Base-by-base conservation (phyloP, 2,888 invertebrate genomes). In the Xylocampa areola region DNA sequence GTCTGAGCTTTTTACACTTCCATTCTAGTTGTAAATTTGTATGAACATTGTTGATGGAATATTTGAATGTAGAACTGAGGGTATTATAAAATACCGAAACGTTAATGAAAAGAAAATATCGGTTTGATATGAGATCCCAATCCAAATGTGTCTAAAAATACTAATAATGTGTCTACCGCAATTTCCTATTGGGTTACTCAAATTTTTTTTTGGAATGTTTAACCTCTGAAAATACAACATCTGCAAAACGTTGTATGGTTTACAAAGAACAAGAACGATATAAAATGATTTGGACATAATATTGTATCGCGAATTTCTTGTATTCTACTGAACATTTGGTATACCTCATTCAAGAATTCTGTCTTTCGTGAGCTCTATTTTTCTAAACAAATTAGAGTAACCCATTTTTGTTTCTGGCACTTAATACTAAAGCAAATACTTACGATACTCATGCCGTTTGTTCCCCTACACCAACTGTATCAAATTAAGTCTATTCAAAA, bases 391-490 rank as follows among this genome's bases (percentile, higher is more conserved):
- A 63, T 49, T 61, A 67, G 57, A 73, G 71, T 61, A 76, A 72
- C 67, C 45, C 25, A 27, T 53, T 33, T 21, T 16, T 40, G 11
- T 32, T 36, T 49, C 13, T 53, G 43, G 57, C 61, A 63, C 68
- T 60, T 73, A 76, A 59, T 4, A 47, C 59, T 69, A 68, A 76
- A 75, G 74, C 76, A 59, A 62, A 77, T 76, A 76, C 76, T 76
- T 76, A 76, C 76, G 75, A 63, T 61, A 68, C 16, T 61, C 77
- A 74, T 74, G 75, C 77, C 67, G 54, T 84, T 90, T 91, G 90
- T 88, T 91, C 92, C 66, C 91, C 87, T 84, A 86, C 89, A 94
- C 93, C 93, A 92, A 91, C 92, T 92, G 90, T 89, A 80, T 68
- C 47, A 61, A 54, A 73, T 67, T 72, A 80, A 49, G 30, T 68